These are phyloP conservation scores for Gavia stellata DNA, from an alignment of 2,113 vertebrate genomes.

Conservation along the genomic window DNA sequence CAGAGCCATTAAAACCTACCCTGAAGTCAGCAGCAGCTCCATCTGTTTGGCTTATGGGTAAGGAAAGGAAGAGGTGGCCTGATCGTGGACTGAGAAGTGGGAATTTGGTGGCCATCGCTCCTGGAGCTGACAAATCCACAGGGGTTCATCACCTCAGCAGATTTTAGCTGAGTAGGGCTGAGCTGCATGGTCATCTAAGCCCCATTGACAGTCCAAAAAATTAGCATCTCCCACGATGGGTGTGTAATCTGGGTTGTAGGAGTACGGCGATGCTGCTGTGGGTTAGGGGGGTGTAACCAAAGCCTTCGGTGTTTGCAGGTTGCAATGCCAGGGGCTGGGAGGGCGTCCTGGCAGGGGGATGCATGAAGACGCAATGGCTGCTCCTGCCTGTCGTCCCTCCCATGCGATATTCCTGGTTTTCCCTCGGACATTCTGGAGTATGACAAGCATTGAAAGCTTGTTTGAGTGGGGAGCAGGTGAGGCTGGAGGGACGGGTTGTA, in stretches of 20 bases:
- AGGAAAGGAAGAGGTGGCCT: neutral
- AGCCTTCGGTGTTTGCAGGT: neutral
- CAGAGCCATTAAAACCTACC: neutral
- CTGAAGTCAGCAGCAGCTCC: neutral
- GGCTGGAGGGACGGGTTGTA: too few species aligned
- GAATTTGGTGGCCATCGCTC: neutral
- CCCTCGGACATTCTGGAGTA: neutral
- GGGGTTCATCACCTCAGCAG: neutral
- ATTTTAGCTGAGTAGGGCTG: neutral
- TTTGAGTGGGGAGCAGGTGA: neutral
- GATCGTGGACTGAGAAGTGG: neutral
- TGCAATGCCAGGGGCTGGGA: neutral
- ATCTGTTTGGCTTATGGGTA: neutral
- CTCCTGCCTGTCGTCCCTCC: neutral
- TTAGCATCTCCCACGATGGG: accelerated
- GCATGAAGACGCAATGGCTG: neutral
- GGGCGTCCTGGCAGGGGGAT: neutral
- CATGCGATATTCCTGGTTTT: neutral
- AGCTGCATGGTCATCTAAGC: neutral
- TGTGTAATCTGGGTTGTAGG: neutral
- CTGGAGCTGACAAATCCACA: neutral
- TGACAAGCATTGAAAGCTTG: accelerated
- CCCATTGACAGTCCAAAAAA: too few species aligned
- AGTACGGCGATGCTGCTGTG: neutral
- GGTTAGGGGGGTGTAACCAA: neutral